Evolutionary conservation across 2,113 vertebrate species (phyloP).

Genomic region (Callopanchax toddi): DNA sequence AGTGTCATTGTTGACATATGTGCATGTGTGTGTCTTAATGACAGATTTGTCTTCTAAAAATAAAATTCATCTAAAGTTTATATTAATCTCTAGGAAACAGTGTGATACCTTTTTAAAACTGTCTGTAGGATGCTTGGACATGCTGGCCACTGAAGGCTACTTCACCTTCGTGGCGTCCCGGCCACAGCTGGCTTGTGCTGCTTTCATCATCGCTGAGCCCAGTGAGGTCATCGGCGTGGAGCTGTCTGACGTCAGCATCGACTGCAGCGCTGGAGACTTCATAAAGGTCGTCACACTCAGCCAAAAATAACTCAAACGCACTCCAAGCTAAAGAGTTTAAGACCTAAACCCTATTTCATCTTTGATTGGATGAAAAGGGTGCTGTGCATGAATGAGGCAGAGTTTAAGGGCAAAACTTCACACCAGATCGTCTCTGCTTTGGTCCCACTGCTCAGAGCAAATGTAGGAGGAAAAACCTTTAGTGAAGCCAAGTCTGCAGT

Average conservation of each 20-base stretch:
- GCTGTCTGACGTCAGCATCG: constrained; percentile 72
- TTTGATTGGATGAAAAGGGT: constrained; percentile 29
- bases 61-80: too few relatives aligned
- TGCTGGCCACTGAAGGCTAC: constrained; percentile 73
- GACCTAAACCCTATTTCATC: constrained; percentile 29
- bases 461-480: constrained; percentile 57
- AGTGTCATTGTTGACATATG: too few relatives aligned
- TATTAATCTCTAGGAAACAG: too few relatives aligned
- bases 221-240: constrained; percentile 74
- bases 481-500: constrained; percentile 56
- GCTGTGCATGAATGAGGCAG: constrained; percentile 34
- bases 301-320: constrained; percentile 21
- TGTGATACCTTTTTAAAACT: background rate
- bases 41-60: too few relatives aligned
- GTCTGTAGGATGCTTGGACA: constrained; percentile 73
- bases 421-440: constrained; percentile 34
- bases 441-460: constrained; percentile 53
- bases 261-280: constrained; percentile 75
- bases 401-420: constrained; percentile 40
- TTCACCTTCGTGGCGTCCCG: constrained; percentile 70
- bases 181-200: constrained; percentile 68
- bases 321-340: background rate
- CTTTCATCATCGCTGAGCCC: constrained; percentile 75
- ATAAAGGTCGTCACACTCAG: constrained; percentile 65
- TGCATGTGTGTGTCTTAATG: too few relatives aligned